Evolutionary conservation across 2,888 invertebrate species (phyloP).

Genomic region (Aphodius sticticus): DNA sequence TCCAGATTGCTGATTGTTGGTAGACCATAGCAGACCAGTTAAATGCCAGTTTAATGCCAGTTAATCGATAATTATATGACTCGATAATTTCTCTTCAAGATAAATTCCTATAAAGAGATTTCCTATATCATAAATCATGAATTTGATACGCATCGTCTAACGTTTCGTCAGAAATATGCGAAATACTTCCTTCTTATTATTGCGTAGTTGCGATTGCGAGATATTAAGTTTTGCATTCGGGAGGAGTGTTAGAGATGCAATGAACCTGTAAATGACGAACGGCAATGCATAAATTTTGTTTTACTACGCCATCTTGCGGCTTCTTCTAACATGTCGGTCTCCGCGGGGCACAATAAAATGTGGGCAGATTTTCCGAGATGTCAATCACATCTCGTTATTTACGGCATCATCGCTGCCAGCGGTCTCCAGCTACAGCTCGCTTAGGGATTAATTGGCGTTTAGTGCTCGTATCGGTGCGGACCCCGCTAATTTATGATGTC

Average conservation of each 20-base stretch:
- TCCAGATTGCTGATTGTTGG: too few relatives aligned
- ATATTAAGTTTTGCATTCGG: not conserved
- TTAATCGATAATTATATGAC: not conserved
- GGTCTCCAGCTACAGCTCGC: not conserved
- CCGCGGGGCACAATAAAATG: conserved; percentile 12
- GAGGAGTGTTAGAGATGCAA: not conserved
- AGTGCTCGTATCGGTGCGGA: not conserved
- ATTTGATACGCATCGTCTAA: not conserved
- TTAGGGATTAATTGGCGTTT: not conserved
- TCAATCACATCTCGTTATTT: conserved; percentile 23
- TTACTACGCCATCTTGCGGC: conserved; percentile 14
- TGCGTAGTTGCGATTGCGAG: not conserved
- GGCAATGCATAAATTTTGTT: conserved; percentile 21
- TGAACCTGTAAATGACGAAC: conserved; percentile 14
- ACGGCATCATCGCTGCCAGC: conserved; percentile 5
- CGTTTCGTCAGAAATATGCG: not conserved
- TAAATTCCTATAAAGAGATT: not conserved
- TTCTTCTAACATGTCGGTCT: not conserved
- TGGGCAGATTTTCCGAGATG: conserved; percentile 17
- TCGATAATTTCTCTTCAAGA: not conserved
- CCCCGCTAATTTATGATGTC: not conserved
- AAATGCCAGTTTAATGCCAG: not conserved
- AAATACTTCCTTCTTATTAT: not conserved
- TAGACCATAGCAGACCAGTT: not conserved
- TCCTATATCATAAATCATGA: not conserved